phyloP scores from a whole-genome alignment of 2,113 vertebrate genomes.

The Gobiocypris rarus region DNA sequence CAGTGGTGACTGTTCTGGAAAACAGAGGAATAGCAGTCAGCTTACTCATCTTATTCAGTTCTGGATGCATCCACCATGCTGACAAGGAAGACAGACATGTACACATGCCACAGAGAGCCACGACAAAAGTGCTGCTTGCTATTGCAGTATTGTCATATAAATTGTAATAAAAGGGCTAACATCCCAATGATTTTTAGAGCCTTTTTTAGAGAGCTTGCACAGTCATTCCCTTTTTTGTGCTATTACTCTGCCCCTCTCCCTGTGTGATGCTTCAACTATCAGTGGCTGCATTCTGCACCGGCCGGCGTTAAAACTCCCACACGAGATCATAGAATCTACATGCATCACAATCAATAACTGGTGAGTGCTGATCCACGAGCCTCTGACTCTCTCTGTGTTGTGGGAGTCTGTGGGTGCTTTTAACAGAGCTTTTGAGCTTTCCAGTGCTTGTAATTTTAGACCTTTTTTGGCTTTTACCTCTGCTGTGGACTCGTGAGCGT shows the following conservation, averaged over 20 bases:
- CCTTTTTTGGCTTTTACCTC: constrained; percentile 4
- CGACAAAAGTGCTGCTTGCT: not conserved
- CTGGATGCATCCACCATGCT: constrained; percentile 59
- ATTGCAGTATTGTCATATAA: not conserved
- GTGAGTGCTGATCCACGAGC: constrained; percentile 64
- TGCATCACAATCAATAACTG: constrained; percentile 70
- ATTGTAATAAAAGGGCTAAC: no score
- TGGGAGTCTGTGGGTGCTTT: constrained; percentile 73
- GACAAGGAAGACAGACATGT: constrained; percentile 40
- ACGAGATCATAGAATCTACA: constrained; percentile 63
- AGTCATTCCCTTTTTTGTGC: constrained; percentile 31
- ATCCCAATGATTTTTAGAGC: constrained; percentile 49
- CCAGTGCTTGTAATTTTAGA: constrained; percentile 59
- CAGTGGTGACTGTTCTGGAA: constrained; percentile 62
- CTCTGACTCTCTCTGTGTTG: constrained; percentile 72
- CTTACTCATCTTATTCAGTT: constrained; percentile 67
- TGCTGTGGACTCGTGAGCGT: not conserved
- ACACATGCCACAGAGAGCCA: constrained; percentile 27
- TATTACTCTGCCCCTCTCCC: constrained; percentile 19
- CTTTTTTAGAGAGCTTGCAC: constrained; percentile 14
- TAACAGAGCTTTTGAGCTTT: constrained; percentile 67
- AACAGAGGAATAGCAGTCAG: constrained; percentile 53
- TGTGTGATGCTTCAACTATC: constrained; percentile 46
- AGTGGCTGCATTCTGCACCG: constrained; percentile 49
- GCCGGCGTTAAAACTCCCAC: constrained; percentile 67